A percentile compares a stretch with the other conserved stretches of the same genome.
Evolutionary conservation across 2,888 invertebrate genomes (phyloP).

Genomic region (Xestia xanthographa): DNA sequence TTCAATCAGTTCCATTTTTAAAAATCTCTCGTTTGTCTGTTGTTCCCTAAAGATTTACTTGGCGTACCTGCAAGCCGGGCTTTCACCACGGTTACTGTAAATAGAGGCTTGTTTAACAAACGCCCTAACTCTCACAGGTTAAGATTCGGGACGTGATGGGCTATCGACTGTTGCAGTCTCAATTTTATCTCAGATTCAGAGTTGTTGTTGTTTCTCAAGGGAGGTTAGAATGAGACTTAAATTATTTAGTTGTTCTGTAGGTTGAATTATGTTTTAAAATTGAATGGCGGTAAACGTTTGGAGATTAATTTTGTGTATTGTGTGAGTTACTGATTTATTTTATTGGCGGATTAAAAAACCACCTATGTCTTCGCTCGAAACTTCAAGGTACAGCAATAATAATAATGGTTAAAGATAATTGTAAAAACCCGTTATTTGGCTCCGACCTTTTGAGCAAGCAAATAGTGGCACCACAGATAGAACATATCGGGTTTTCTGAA

Average conservation of each 20-base stretch:
- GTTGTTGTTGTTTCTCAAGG: slow-evolving; percentile 13
- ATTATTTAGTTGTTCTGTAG: not conserved
- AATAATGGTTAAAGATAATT: not conserved
- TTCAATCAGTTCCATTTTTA: slow-evolving; percentile 25
- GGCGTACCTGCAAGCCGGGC: slow-evolving; percentile 43
- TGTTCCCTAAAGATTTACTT: slow-evolving; percentile 71
- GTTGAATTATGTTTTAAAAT: slow-evolving; percentile 1
- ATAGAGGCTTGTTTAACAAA: slow-evolving; percentile 71
- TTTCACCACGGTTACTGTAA: slow-evolving; percentile 61
- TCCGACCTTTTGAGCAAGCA: not conserved
- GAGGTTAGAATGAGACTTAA: slow-evolving; percentile 26
- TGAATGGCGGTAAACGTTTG: not conserved
- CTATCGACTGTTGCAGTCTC: slow-evolving; percentile 48
- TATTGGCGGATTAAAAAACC: not conserved
- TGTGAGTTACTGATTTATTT: not conserved
- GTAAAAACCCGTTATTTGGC: not conserved
- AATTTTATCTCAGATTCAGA: slow-evolving; percentile 45
- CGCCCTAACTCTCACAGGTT: slow-evolving; percentile 59
- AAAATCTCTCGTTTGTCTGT: slow-evolving; percentile 57
- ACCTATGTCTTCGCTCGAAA: not conserved
- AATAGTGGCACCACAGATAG: not conserved
- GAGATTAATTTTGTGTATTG: not conserved
- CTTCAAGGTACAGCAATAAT: not conserved
- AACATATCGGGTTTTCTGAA: slow-evolving; percentile 2
- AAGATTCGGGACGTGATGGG: slow-evolving; percentile 67